Evolutionary conservation across 2,797 vertebrate species (phyloP), one percentile per base, ranked within the genome.

Genomic region (Lates japonicus): DNA sequence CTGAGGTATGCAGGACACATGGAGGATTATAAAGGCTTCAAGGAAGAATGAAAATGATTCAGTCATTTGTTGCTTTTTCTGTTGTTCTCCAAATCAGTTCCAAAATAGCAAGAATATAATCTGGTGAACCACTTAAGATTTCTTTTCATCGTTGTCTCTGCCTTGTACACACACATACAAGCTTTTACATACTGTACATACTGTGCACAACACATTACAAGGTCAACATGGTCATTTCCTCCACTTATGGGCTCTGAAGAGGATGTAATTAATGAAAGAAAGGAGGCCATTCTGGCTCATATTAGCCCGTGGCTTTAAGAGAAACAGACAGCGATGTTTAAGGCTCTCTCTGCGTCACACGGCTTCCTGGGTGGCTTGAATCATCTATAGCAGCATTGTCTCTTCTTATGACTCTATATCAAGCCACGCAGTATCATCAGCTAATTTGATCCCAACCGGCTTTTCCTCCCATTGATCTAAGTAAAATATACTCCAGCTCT

Each of bases 1-100:
- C 77, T 63, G 88, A 88, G 82, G 81, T 85, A 87, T 90, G 90
- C 64, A 35, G 81, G 67, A 76, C 65, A 81, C 72, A 74, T 60
- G 29, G 68, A 84, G 49, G 76, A 81, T 74, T 72, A 78, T 70
- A 74, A 55, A 78, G 48, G 51, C 75, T 90, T 84, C 64, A 74
- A 33, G 42, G 70, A 78, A 80, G 71, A 83, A 74, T 66, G 75
- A 73, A 76, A 73, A 66, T 70, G 70, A 74, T 70, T 65, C 52
- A 19, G 22, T 31, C n/a, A 49, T 58, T 74, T 48, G 25, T n/a
- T 57, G 11, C 51, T 48, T 55, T 20, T 49, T 17, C 20, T 41
- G 3, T 17, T 74, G 3, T 76, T 69, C 5, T 64, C 41, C 14
- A 46, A 58, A 73, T 59, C 51, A n/a, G 35, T 51, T 75, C n/a